Base-by-base conservation (phyloP, 2,113 vertebrate genomes). In the Erythrolamprus reginae region DNA sequence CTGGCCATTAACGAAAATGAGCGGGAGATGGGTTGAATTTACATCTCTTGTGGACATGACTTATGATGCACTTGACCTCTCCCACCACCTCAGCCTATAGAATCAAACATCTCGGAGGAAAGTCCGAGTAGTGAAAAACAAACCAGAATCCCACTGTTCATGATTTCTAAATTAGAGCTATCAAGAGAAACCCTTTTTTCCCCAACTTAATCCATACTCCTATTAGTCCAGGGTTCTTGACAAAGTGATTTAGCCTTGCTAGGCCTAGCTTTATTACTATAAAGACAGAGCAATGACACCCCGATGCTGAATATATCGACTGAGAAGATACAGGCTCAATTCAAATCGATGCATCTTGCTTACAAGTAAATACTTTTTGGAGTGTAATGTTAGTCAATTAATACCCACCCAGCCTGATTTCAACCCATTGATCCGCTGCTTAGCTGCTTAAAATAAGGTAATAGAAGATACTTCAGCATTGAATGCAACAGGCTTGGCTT, bases 381-480 rank as follows among this genome's bases (percentile, higher is more conserved):
- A 61, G 38, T 58, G 53, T 86, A 47, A 13, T 61, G 65, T 56
- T 91, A 58, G 90, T 91, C 90, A 87, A 82, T 87, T 55, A 87
- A 91, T 38, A 88, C 38, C 5, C 24, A 51, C 8, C 86, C 45
- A n/a, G n/a, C n/a, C n/a, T n/a, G n/a, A n/a, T n/a, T n/a, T 61
- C 52, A 45, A 42, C 53, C n/a, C 83, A 88, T 91, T 91, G 83
- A 83, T 91, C 86, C 61, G 28, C 51, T 83, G 90, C 82, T 91
- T 91, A 84, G 53, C 70, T 83, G 77, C 82, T 91, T 91, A 88
- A 88, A 83, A 83, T 88, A 84, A 83, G 61, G 83, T 51, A 47
- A 88, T 2, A 48, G 33, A 38, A 13, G 21, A 38, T 10, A 50
- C 13, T 58, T 28, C 33, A n/a, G 56, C 17, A 83, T 12, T 47